Evolutionary conservation across 2,113 vertebrate genomes (phyloP).

Genomic region (Tamias sibiricus): DNA sequence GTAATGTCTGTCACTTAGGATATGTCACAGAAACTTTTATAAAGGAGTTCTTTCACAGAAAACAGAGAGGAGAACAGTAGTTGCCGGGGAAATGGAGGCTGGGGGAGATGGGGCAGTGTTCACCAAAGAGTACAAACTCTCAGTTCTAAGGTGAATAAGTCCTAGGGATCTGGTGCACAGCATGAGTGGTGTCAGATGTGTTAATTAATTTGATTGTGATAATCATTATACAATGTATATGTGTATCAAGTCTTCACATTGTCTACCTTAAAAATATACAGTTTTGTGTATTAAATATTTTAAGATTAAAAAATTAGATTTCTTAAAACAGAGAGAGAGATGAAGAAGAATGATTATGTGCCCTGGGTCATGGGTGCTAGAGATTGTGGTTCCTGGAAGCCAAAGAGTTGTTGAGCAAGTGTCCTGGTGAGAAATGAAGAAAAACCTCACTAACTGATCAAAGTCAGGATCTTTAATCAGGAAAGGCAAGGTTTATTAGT

Average conservation of each 20-base stretch:
- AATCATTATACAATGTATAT: not conserved
- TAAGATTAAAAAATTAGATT: not conserved
- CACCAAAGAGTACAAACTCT: not conserved
- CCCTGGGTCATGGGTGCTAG: not conserved
- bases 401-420: not conserved
- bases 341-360: not conserved
- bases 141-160: not conserved
- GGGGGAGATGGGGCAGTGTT: not conserved
- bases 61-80: not conserved
- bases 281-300: not conserved
- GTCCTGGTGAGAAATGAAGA: not conserved
- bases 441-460: not conserved
- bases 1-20: not conserved
- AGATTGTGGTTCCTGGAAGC: not conserved
- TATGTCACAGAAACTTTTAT: not conserved
- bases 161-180: not conserved
- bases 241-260: not conserved
- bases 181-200: not conserved
- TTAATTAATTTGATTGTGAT: not conserved
- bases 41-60: not conserved
- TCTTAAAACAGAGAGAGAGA: not conserved
- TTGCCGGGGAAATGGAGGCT: fast-evolving
- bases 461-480: not conserved
- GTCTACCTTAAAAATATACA: not conserved
- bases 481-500: not conserved